Base-by-base conservation (phyloP, 2,797 vertebrate species). In the Scomberomorus guttatus region DNA sequence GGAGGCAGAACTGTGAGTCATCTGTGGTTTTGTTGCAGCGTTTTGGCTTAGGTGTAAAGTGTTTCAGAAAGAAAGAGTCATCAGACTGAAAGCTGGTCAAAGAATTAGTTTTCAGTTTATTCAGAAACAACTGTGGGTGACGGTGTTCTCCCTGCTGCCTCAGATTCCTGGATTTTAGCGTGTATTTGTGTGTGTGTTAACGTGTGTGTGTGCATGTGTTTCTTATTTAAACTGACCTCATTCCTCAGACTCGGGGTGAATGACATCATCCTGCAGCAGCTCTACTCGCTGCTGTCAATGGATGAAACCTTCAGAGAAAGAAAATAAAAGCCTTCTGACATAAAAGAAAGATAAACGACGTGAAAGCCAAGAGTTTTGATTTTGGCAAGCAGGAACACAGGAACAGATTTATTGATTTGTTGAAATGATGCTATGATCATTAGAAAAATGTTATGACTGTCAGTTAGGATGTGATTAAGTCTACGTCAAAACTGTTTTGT, bases 181-280 rank as follows among this genome's bases (percentile, higher is more conserved):
- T 32, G 39, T 37, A n/a, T 68, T 51, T 51, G 39, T 42, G 54
- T 52, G 62, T 80, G 64, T 80, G 67, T 22, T n/a, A 55, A 39
- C 50, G 62, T 61, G 72, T 52, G 68, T 61, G 78, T 6, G 59
- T 58, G 50, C 81, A 87, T 90, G 86, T 90, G 88, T 89, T 83
- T 94, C 89, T 82, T 84, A 92, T 93, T 93, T 90, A 89, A 86
- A 83, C 62, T 91, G 92, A 93, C 92, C 93, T 93, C 90, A 93
- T 92, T 89, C 80, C 61, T 81, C 48, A 20, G 87, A 66, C 69
- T 24, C 24, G 69, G 75, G 79, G 65, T 74, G 77, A 50, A 91
- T 94, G 92, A 93, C 90, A 89, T 93, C 93, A 92, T 76, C 68
- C 60, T 68, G 59, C 46, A 54, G 72, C 68, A 72, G 63, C 59